Evolutionary conservation across 2,888 invertebrate genomes (phyloP), one percentile per base, ranked within the genome.

Genomic region (Sesamia inferens): DNA sequence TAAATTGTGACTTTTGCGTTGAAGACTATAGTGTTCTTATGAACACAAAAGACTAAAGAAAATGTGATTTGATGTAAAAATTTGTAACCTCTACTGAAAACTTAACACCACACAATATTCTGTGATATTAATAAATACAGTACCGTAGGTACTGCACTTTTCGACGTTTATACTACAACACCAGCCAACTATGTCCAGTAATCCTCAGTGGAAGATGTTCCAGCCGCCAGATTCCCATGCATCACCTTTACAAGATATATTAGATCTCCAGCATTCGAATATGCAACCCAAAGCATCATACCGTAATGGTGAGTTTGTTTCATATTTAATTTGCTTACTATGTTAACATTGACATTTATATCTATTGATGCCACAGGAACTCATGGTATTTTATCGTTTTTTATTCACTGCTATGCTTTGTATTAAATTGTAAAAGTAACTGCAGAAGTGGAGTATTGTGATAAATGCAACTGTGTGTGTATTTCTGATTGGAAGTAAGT

Each of bases 171-270:
- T 96, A 96, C 93, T 96, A 95, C 85, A 86, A 89, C 88, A 88
- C 87, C 84, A 88, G 92, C 93, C 91, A 92, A 94, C 89, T 93
- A 98, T 98, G 98, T 98, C 98, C 96, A 97, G 97, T 96, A 98
- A 98, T 97, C 97, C 98, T 97, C 98, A 98, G 98, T 98, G 98
- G 98, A 98, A 98, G 97, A 97, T 97, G 96, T 98, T 98, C 98
- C 98, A 98, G 97, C 98, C 98, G 98, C 98, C 98, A 96, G 97
- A 97, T 97, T 97, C 97, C 97, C 97, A 97, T 96, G 97, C 98
- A 93, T 98, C 98, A 95, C 97, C 98, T 92, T 97, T 98, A 96
- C 97, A 98, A 93, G 98, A 98, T 93, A 98, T 97, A 95, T 97
- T 98, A 96, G 97, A 98, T 91, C 97, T 98, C 96, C 97, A 97